Conservation (phyloP, 2,888 invertebrate genomes). For the Agrochola lychnidis region DNA sequence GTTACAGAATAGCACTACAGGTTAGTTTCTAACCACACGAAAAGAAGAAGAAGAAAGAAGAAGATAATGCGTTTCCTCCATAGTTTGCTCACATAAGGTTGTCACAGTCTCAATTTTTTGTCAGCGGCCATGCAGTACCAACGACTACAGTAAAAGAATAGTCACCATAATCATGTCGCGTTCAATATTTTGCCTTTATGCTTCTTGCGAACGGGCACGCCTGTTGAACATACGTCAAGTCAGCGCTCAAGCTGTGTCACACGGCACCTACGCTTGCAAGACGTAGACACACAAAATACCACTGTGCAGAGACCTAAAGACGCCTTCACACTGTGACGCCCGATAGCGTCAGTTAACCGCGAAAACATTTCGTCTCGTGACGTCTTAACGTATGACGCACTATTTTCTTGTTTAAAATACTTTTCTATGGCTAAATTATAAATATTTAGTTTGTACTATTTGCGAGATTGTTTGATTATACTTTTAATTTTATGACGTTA, state of each 20-base stretch:
- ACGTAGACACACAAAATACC: conserved; percentile 8
- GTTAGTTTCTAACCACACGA: too few species aligned
- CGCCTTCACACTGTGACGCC: conserved; percentile 53
- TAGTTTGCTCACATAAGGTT: neutral
- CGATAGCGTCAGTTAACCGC: conserved; percentile 26
- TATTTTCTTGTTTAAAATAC: conserved; percentile 23
- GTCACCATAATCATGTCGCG: neutral
- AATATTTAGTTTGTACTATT: conserved; percentile 41
- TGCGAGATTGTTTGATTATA: conserved; percentile 16
- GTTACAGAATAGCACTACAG: too few species aligned
- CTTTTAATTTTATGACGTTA: conserved; percentile 20
- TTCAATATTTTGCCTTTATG: neutral
- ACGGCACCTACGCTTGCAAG: conserved; percentile 2
- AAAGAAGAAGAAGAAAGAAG: too few species aligned
- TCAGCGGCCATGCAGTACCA: too few species aligned
- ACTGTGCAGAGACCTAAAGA: conserved; percentile 43
- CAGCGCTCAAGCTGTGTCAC: conserved; percentile 17
- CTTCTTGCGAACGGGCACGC: neutral
- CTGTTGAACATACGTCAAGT: conserved; percentile 9
- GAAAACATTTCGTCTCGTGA: conserved; percentile 34
- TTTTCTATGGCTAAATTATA: conserved; percentile 26
- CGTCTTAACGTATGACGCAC: conserved; percentile 44
- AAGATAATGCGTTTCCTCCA: neutral
- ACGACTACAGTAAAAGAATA: neutral
- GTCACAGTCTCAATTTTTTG: neutral